Evolutionary conservation across 1,140 invertebrate genomes (phyloP).

Genomic region (Leptopilina clavipes): DNA sequence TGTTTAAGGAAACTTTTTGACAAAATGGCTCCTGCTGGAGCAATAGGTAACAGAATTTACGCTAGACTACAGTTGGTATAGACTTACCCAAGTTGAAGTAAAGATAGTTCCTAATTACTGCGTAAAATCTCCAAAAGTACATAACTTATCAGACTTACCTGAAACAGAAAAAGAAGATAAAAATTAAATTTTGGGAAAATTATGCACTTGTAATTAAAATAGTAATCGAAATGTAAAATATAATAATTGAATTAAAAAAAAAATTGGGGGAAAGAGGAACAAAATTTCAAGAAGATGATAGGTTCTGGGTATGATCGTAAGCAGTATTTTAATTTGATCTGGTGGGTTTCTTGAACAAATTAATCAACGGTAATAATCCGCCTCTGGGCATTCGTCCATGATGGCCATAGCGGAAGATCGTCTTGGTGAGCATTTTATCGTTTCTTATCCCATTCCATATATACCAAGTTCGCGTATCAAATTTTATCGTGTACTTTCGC

Average conservation of each 20-base stretch:
- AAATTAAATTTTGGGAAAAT: too few species aligned
- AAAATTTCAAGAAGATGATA: not conserved
- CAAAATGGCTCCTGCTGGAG: slow-evolving; percentile 45
- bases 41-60: slow-evolving; percentile 57
- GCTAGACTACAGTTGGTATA: slow-evolving; percentile 46
- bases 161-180: not conserved
- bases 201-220: too few species aligned
- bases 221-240: not conserved
- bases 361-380: slow-evolving; percentile 29
- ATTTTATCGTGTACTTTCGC: slow-evolving; percentile 31
- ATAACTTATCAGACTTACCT: not conserved
- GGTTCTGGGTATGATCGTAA: not conserved
- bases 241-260: not conserved
- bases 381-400: slow-evolving; percentile 10
- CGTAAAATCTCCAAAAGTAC: not conserved
- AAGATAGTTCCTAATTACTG: slow-evolving; percentile 18
- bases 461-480: not conserved
- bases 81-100: slow-evolving; percentile 50
- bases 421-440: slow-evolving; percentile 19
- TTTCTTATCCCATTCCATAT: slow-evolving; percentile 10
- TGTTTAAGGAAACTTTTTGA: slow-evolving; percentile 51
- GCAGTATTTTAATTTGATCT: slow-evolving; percentile 24
- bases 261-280: too few species aligned
- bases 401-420: slow-evolving; percentile 9
- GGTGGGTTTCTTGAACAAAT: slow-evolving; percentile 18